A percentile compares a stretch with the other conserved stretches of the same genome.
phyloP scores from a whole-genome alignment of 2,113 vertebrate species.

The Calypte anna region DNA sequence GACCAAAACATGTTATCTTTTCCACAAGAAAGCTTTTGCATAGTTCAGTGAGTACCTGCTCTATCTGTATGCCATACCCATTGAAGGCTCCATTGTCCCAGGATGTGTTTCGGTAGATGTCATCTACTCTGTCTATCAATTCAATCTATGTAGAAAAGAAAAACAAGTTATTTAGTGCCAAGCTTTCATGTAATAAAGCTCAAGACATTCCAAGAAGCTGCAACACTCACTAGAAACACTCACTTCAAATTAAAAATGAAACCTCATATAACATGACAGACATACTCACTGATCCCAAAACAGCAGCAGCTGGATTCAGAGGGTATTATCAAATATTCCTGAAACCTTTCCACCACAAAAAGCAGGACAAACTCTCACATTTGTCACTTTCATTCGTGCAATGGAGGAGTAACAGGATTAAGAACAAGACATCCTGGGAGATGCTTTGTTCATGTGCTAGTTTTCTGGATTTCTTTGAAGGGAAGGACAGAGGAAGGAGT shows the following conservation, averaged over 20 bases:
- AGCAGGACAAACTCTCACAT: neutral
- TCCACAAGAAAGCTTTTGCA: neutral
- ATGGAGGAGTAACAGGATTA: neutral
- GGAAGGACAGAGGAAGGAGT: neutral
- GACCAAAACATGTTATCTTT: neutral
- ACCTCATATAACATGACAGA: neutral
- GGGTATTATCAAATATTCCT: neutral
- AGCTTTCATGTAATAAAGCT: neutral
- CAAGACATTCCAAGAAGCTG: neutral
- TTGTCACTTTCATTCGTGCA: neutral
- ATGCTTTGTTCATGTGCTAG: neutral
- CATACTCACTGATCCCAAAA: neutral
- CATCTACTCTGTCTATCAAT: constrained; percentile 96
- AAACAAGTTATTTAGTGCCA: neutral
- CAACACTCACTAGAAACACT: neutral
- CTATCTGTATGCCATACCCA: constrained; percentile 96
- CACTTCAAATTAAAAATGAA: neutral
- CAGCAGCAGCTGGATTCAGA: neutral
- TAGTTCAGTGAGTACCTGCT: constrained; percentile 82
- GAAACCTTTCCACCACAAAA: neutral
- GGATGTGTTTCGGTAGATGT: constrained; percentile 96
- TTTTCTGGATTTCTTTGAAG: constrained; percentile 5
- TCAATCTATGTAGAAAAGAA: constrained; percentile 85
- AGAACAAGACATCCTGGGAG: neutral
- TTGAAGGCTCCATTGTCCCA: constrained; percentile 90